Evolutionary conservation across 1,140 invertebrate species (phyloP), one percentile per base, ranked within the genome.

Genomic region (Rhynchophorus ferrugineus): DNA sequence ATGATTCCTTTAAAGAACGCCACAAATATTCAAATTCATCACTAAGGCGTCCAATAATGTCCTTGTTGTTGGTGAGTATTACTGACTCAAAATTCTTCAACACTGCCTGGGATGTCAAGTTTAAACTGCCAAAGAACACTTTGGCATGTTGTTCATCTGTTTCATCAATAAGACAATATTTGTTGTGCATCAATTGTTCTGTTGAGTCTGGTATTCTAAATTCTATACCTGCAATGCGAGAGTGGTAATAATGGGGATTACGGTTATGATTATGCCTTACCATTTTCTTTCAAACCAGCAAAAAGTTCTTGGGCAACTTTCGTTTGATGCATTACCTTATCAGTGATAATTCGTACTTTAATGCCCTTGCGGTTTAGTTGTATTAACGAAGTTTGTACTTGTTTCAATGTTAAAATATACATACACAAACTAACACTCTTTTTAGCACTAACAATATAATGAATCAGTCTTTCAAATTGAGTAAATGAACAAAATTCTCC

Each of bases 81-180:
- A 61, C 38, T 37, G 22, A 42, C 18, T 66, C 64, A 52, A 60
- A 66, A 49, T 66, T 66, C 3, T 43, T 38, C 29, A 49, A 42
- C 35, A 64, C 29, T 34, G 54, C 64, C 53, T 64, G 62, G 3
- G 41, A 19, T 29, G 64, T 66, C 44, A 64, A 49, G 37, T 67
- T 67, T 9, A 62, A 34, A 21, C 57, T 60, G 6, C 65, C 65
- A 42, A 59, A 59, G 44, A 65, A 62, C 42, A 64, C 48, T 59
- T 64, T 61, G 11, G 53, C 48, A 29, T 9, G 14, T 14, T 44
- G 13, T 29, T 19, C 11, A 41, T 62, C 47, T n/a, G 50, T 53
- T 50, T 61, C 61, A 57, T 67, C 65, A 42, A 62, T 58, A 22
- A 65, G 3, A 54, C 61, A 62, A 49, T 60, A 67, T 42, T 67